Percentiles rank a stretch among this genome's conserved stretches.
phyloP scores from a whole-genome alignment of 2,888 invertebrate genomes.

The Tenthredo livida region DNA sequence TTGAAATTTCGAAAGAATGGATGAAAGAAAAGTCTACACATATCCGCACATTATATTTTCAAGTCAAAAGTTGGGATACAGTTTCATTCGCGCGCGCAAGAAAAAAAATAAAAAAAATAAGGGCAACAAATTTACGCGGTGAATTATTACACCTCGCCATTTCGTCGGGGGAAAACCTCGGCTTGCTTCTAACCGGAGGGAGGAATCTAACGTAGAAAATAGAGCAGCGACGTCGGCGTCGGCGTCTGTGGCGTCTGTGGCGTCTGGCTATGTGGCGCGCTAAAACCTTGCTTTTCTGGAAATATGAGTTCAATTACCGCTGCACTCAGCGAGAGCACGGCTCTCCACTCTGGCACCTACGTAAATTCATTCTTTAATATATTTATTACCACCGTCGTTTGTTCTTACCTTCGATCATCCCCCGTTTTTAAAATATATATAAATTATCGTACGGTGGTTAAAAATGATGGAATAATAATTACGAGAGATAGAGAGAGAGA shows the following conservation, averaged over 20 bases:
- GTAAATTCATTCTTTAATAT: background rate
- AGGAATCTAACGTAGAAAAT: constrained; percentile 15
- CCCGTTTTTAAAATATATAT: background rate
- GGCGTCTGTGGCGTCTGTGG: background rate
- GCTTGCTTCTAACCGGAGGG: background rate
- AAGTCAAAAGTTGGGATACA: background rate
- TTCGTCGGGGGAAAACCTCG: background rate
- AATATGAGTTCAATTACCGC: constrained; percentile 42
- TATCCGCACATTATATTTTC: too few species aligned
- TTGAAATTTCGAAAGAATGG: background rate
- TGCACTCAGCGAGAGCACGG: constrained; percentile 30
- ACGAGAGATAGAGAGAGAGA: background rate
- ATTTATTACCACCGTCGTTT: background rate
- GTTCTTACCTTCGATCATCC: background rate
- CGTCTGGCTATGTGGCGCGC: background rate
- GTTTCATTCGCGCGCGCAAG: background rate
- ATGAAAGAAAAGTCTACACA: too few species aligned
- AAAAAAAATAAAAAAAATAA: background rate
- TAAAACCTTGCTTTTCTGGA: constrained; percentile 40
- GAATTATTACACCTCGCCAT: background rate
- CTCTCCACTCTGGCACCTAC: background rate
- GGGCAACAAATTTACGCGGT: background rate
- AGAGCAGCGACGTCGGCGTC: constrained; percentile 32
- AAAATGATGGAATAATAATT: background rate
- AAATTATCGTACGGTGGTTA: background rate